phyloP scores from a whole-genome alignment of 2,797 vertebrate genomes.

The Neosilurus hyrtlii region DNA sequence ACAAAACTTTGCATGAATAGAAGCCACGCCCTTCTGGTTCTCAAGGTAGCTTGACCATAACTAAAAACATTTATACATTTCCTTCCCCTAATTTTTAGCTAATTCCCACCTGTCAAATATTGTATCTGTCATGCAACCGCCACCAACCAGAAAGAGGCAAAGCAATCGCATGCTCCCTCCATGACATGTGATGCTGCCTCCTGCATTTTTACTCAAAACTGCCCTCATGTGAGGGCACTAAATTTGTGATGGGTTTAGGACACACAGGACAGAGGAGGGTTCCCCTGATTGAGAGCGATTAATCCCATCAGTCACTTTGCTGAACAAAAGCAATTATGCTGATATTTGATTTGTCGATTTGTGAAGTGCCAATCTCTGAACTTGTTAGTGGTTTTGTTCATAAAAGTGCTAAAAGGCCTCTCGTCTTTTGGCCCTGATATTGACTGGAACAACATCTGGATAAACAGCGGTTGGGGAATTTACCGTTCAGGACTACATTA shows the following conservation, averaged over 20 bases:
- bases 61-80: too few relatives aligned
- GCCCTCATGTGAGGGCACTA: too few relatives aligned
- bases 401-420: conserved; percentile 38
- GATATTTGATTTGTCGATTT: conserved; percentile 21
- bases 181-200: too few relatives aligned
- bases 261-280: not conserved
- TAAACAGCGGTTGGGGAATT: conserved; percentile 43
- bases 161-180: too few relatives aligned
- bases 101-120: too few relatives aligned
- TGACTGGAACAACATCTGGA: conserved; percentile 30
- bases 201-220: too few relatives aligned
- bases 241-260: not conserved
- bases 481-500: conserved; percentile 34
- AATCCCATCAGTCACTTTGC: conserved; percentile 14
- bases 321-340: conserved; percentile 38
- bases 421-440: conserved; percentile 32
- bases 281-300: conserved; percentile 16
- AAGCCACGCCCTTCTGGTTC: too few relatives aligned
- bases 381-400: conserved; percentile 34
- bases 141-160: too few relatives aligned
- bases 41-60: too few relatives aligned
- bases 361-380: conserved; percentile 30
- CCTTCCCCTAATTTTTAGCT: too few relatives aligned
- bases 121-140: too few relatives aligned
- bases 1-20: not conserved